Evolutionary conservation across 2,113 vertebrate species (phyloP).

Genomic region (Callospermophilus lateralis): DNA sequence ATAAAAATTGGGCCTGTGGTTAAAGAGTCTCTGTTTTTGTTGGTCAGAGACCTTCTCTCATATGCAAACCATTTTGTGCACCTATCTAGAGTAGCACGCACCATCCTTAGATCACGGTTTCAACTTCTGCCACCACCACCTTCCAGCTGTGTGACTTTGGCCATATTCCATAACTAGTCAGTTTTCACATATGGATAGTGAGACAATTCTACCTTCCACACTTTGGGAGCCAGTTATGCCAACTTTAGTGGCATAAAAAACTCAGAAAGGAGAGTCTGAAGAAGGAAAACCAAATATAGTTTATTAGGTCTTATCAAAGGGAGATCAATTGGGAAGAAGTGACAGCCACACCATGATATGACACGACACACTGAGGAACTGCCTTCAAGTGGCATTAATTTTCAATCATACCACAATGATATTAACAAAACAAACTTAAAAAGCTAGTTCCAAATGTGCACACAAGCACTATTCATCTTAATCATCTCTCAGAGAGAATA

Average conservation of each 20-base stretch:
- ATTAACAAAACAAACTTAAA: neutral
- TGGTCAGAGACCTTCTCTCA: neutral
- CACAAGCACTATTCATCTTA: neutral
- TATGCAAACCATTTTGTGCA: neutral
- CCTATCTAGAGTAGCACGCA: rapidly evolving
- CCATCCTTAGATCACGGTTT: neutral
- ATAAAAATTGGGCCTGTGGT: neutral
- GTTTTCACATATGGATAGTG: neutral
- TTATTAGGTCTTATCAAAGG: neutral
- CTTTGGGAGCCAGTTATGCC: neutral
- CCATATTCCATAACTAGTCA: neutral
- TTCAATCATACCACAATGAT: neutral
- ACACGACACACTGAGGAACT: neutral
- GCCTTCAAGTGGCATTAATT: neutral
- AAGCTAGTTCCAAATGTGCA: conserved; percentile 28
- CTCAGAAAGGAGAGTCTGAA: neutral
- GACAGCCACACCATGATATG: neutral
- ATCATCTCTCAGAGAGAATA: conserved; percentile 48
- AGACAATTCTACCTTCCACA: neutral
- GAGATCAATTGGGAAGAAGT: neutral
- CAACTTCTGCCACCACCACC: neutral
- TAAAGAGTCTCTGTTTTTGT: neutral
- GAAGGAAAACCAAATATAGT: neutral
- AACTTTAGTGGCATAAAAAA: neutral
- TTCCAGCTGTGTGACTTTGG: neutral